phyloP scores from a whole-genome alignment of 1,140 invertebrate species.

The Drosophila pectinifera region DNA sequence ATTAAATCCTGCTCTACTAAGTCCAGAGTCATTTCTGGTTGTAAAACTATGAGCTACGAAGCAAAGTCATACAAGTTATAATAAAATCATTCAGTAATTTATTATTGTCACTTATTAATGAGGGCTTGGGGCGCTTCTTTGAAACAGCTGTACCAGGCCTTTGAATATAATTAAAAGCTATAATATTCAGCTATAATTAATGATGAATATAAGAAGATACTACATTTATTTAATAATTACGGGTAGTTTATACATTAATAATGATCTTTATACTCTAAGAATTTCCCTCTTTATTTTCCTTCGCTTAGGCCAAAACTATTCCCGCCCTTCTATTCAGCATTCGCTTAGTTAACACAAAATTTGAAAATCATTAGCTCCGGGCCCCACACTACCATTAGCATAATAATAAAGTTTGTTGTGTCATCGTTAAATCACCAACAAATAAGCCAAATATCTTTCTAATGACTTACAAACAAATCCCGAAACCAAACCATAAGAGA shows the following conservation, averaged over 20 bases:
- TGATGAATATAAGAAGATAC: too few relatives aligned
- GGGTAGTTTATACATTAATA: too few relatives aligned
- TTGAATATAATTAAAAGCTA: too few relatives aligned
- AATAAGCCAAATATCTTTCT: conserved; percentile 40
- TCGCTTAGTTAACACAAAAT: conserved; percentile 13
- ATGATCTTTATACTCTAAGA: too few relatives aligned
- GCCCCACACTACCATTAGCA: conserved; percentile 3
- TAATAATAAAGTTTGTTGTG: conserved; percentile 46
- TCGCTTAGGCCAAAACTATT: too few relatives aligned
- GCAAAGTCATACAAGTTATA: too few relatives aligned
- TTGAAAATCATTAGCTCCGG: conserved; percentile 35
- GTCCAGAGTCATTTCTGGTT: conserved; percentile 1
- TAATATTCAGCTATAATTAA: too few relatives aligned
- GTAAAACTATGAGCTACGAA: background rate
- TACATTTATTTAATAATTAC: too few relatives aligned
- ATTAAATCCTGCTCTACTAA: background rate
- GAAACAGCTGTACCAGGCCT: too few relatives aligned
- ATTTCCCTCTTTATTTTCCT: too few relatives aligned
- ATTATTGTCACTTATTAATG: too few relatives aligned
- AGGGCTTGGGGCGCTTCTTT: too few relatives aligned
- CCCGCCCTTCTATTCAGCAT: background rate
- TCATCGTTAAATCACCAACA: conserved; percentile 32
- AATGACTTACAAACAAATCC: conserved; percentile 69
- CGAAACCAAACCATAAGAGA: conserved; percentile 28
- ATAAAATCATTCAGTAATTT: background rate